phyloP scores from a whole-genome alignment of 2,888 invertebrate genomes.

The Tetanocera ferruginea region DNA sequence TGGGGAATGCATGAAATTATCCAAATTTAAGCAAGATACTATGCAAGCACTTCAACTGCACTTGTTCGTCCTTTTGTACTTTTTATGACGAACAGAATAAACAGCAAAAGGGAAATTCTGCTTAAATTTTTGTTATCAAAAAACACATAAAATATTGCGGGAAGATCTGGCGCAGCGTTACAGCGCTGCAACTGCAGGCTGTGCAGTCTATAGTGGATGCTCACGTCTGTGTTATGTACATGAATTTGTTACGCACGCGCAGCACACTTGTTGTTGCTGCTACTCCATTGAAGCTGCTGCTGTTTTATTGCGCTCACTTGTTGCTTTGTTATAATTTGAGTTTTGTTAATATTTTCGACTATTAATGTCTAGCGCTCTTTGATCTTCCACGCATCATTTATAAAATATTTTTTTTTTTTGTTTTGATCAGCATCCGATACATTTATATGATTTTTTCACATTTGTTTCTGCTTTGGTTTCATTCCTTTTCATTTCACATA shows the following conservation, averaged over 20 bases:
- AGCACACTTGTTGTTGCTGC: conserved; percentile 27
- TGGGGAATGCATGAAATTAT: too few species aligned
- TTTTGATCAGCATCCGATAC: conserved; percentile 10
- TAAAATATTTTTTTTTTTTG: too few species aligned
- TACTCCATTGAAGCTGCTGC: not conserved
- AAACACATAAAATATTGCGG: not conserved
- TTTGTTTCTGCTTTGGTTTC: too few species aligned
- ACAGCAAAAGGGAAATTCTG: not conserved
- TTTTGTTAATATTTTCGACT: not conserved
- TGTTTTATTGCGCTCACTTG: conserved; percentile 12
- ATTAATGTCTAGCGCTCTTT: conserved; percentile 44
- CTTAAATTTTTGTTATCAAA: not conserved
- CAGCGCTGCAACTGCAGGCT: conserved; percentile 11
- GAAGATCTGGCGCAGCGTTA: not conserved
- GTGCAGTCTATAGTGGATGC: too few species aligned
- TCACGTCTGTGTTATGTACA: not conserved
- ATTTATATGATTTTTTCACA: too few species aligned
- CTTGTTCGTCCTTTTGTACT: too few species aligned
- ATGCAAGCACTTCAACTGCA: too few species aligned
- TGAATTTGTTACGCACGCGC: conserved; percentile 12
- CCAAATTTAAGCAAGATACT: too few species aligned
- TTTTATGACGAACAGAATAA: not conserved
- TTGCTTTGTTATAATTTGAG: not conserved
- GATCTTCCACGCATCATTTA: conserved; percentile 52
- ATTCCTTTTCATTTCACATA: too few species aligned